Evolutionary conservation across 2,797 vertebrate genomes (phyloP).

Genomic region (Danio albolineatus): DNA sequence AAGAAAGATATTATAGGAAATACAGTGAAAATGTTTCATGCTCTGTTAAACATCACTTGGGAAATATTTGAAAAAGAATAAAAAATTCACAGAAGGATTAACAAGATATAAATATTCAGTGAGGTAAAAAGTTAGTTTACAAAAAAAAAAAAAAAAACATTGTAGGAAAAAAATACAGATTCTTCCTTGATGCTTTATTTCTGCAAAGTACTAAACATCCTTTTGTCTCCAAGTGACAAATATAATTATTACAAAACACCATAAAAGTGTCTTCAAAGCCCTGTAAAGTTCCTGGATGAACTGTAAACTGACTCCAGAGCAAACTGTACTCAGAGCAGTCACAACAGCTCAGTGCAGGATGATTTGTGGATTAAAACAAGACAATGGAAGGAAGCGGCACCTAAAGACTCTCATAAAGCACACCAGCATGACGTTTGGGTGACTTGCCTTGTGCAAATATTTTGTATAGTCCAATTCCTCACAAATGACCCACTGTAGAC

Average conservation of each 20-base stretch:
- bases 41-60: too few relatives aligned
- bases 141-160: too few relatives aligned
- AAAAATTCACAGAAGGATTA: too few relatives aligned
- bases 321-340: constrained; percentile 32
- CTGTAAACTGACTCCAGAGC: constrained; percentile 48
- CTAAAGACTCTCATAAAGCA: constrained; percentile 1
- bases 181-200: too few relatives aligned
- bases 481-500: not conserved
- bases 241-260: not conserved
- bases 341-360: constrained; percentile 34
- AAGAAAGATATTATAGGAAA: too few relatives aligned
- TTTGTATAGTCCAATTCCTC: not conserved
- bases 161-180: too few relatives aligned
- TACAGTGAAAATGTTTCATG: too few relatives aligned
- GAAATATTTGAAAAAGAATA: too few relatives aligned
- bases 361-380: constrained; percentile 21
- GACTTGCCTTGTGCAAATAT: not conserved
- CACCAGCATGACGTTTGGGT: not conserved
- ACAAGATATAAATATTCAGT: too few relatives aligned
- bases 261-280: not conserved
- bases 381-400: constrained; percentile 9
- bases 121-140: too few relatives aligned
- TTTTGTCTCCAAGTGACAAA: not conserved
- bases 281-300: not conserved
- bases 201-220: not conserved